Percentiles rank a stretch among this genome's conserved stretches.
Conservation (phyloP, 2,113 vertebrate genomes). For the Sinocyclocheilus maitianheensis region DNA sequence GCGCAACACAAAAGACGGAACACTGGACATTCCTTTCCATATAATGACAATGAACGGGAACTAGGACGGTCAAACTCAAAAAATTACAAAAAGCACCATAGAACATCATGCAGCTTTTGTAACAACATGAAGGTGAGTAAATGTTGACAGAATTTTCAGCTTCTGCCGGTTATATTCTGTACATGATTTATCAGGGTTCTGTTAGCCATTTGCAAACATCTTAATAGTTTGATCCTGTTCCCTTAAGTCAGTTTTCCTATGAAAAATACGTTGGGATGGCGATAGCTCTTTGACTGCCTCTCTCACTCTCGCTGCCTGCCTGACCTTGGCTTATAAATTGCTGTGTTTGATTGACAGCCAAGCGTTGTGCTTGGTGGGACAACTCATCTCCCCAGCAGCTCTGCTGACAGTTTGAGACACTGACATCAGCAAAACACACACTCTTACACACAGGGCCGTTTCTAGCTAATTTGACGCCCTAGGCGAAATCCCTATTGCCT, state of each 20-base stretch:
- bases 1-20: not conserved
- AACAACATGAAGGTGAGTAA: not conserved
- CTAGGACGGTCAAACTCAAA: not conserved
- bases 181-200: not conserved
- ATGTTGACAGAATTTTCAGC: not conserved
- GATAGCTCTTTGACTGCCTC: not conserved
- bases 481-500: too few relatives aligned
- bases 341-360: slow-evolving; percentile 24
- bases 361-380: not conserved
- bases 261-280: not conserved
- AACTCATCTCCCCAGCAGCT: slow-evolving; percentile 32
- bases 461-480: too few relatives aligned
- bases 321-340: slow-evolving; percentile 41
- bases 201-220: not conserved
- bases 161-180: not conserved
- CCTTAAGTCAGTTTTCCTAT: not conserved
- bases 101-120: too few relatives aligned
- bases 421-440: slow-evolving; percentile 42
- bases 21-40: not conserved
- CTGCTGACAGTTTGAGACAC: not conserved
- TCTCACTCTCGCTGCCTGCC: not conserved
- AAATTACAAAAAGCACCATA: not conserved
- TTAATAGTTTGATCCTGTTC: not conserved
- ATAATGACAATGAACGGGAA: not conserved
- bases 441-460: slow-evolving; percentile 5